Conservation (phyloP, 2,113 vertebrate species). For the Platysternon megacephalum region DNA sequence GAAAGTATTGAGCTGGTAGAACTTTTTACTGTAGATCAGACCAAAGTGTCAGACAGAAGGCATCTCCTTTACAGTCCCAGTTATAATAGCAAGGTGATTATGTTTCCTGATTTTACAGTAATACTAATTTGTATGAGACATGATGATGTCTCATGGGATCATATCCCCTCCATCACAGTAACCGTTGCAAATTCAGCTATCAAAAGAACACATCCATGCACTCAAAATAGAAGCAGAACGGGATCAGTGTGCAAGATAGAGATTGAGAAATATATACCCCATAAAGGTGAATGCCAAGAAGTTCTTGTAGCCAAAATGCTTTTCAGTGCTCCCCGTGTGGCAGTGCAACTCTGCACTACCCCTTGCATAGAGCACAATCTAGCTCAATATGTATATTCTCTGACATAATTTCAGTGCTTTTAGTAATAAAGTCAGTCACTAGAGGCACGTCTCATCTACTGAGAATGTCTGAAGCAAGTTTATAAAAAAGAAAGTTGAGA, state of each 20-base stretch:
- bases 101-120: background rate
- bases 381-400: background rate
- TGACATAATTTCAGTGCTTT: background rate
- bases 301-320: fast-evolving
- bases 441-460: background rate
- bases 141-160: background rate
- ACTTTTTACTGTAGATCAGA: background rate
- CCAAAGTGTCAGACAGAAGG: background rate
- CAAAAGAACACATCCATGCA: background rate
- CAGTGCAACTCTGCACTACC: fast-evolving
- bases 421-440: background rate
- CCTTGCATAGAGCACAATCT: background rate
- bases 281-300: background rate
- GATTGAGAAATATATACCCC: background rate
- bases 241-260: background rate
- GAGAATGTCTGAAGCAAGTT: background rate
- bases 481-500: background rate
- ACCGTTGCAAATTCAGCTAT: background rate
- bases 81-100: background rate
- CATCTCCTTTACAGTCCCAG: background rate
- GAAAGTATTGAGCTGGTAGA: background rate
- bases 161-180: background rate
- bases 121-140: background rate
- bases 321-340: background rate
- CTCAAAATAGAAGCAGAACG: background rate